Evolutionary conservation across 2,888 invertebrate genomes (phyloP).

Genomic region (Agriopis aurantiaria): DNA sequence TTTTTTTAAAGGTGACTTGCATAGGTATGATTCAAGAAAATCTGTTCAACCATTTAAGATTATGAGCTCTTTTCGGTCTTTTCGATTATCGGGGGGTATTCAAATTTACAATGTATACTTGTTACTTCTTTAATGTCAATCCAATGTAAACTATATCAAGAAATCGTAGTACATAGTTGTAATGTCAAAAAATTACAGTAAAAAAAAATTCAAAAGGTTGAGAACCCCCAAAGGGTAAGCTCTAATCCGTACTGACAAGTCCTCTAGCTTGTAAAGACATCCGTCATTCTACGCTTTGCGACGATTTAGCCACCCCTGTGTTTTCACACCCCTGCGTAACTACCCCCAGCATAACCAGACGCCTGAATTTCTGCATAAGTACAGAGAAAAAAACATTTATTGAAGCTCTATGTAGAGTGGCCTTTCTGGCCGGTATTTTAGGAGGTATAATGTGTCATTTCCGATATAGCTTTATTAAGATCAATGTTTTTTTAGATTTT

Average conservation of each 20-base stretch:
- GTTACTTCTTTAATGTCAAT: no score
- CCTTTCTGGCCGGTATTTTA: conserved; percentile 44
- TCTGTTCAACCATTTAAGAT: no score
- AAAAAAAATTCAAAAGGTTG: conserved; percentile 55
- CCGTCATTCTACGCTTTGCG: conserved; percentile 77
- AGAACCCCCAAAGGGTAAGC: conserved; percentile 47
- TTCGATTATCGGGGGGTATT: no score
- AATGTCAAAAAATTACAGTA: no score
- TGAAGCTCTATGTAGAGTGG: conserved; percentile 48
- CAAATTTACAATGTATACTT: no score
- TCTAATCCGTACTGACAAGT: conserved; percentile 72
- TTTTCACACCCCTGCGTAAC: conserved; percentile 63
- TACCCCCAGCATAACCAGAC: conserved; percentile 54
- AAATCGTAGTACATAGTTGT: no score
- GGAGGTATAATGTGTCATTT: conserved; percentile 79
- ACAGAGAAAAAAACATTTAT: not conserved
- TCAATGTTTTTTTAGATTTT: conserved; percentile 49
- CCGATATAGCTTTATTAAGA: conserved; percentile 59
- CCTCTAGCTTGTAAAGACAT: conserved; percentile 81
- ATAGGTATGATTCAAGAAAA: no score
- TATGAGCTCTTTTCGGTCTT: no score
- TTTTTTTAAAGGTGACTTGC: no score
- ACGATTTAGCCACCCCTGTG: conserved; percentile 70
- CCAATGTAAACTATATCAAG: no score
- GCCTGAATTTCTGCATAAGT: conserved; percentile 23